These are phyloP conservation scores for Seriola quinqueradiata DNA, from an alignment of 2,113 vertebrate species.

Conservation along the genomic window DNA sequence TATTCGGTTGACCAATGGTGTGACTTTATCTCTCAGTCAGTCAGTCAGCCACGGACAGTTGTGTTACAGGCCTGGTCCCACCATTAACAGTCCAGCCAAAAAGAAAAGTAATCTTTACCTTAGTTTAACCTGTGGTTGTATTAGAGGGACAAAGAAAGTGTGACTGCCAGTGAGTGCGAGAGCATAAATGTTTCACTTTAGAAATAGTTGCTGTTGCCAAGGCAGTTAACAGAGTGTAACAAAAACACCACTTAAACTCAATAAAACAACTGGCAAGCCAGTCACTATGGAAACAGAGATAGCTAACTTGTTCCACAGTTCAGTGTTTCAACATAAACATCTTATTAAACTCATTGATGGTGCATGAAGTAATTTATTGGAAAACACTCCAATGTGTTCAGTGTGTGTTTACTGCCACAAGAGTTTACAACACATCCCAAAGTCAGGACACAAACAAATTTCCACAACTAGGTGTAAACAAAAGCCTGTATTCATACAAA, in stretches of 20 bases:
- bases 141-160: background rate
- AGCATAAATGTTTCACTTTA: background rate
- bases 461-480: conserved; percentile 28
- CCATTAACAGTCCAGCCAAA: background rate
- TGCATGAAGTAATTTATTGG: background rate
- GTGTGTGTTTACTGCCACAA: conserved; percentile 10
- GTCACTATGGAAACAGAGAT: conserved; percentile 48
- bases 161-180: background rate
- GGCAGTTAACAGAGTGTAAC: conserved; percentile 3
- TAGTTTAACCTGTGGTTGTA: background rate
- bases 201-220: conserved; percentile 18
- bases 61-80: no score
- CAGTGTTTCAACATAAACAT: background rate
- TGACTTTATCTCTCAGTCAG: no score
- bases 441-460: conserved; percentile 11
- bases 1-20: no score
- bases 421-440: background rate
- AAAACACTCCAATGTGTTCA: background rate
- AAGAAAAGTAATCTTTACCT: background rate
- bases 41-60: no score
- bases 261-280: conserved; percentile 34
- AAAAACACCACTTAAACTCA: conserved; percentile 39
- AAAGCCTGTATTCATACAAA: conserved; percentile 9
- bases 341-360: conserved; percentile 9
- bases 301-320: conserved; percentile 6